A percentile compares a stretch with the other conserved stretches of the same genome.
Evolutionary conservation across 1,140 invertebrate species (phyloP).

Genomic region (Riptortus pedestris): DNA sequence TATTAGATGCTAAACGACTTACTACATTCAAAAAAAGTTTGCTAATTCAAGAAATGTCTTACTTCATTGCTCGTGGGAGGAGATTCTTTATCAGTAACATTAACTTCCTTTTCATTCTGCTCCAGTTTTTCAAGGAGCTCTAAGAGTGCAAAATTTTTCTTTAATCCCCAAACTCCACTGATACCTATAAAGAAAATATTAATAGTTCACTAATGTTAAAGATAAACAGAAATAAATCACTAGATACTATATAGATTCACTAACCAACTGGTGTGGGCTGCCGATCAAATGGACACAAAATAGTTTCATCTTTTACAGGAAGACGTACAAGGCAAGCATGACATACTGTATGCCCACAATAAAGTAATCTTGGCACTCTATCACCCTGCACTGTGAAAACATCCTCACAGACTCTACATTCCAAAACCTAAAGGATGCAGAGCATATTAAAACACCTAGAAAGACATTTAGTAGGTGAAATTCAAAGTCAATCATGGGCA

Average conservation of each 20-base stretch:
- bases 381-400: constrained; percentile 49
- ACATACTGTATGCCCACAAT: constrained; percentile 53
- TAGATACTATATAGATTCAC: constrained; percentile 6
- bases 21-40: no score
- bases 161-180: constrained; percentile 49
- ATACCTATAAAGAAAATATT: constrained; percentile 34
- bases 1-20: no score
- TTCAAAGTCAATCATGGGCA: not conserved
- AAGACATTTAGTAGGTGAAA: not conserved
- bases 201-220: not conserved
- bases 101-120: constrained; percentile 19
- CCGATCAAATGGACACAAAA: constrained; percentile 50
- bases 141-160: constrained; percentile 54
- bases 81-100: constrained; percentile 10
- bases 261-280: constrained; percentile 46
- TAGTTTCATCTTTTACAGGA: constrained; percentile 38
- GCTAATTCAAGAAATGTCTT: no score
- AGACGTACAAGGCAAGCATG: constrained; percentile 48
- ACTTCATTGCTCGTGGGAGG: not conserved
- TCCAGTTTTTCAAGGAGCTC: constrained; percentile 47
- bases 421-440: constrained; percentile 38
- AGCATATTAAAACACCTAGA: constrained; percentile 9
- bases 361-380: constrained; percentile 48
- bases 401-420: constrained; percentile 53
- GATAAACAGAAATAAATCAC: not conserved